Conservation (phyloP, 2,113 vertebrate genomes). For the Festucalex cinctus region DNA sequence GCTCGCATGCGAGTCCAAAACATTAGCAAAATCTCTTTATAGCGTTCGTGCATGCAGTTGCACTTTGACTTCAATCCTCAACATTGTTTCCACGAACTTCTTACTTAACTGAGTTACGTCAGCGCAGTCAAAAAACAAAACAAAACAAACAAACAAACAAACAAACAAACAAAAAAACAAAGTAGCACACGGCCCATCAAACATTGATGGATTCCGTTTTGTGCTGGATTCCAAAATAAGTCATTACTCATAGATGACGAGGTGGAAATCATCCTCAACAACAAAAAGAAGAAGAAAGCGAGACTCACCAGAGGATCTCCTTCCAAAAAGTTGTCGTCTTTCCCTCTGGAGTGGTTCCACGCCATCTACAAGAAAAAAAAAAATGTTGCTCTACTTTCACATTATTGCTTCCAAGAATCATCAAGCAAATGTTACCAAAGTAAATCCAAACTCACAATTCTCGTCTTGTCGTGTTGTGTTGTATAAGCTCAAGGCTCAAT, state of each 20-base stretch:
- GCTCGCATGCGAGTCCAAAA: background rate
- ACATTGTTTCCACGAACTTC: too few relatives aligned
- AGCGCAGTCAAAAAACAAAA: background rate
- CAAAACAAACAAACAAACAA: too few relatives aligned
- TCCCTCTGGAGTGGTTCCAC: slow-evolving; percentile 34
- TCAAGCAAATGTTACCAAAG: background rate
- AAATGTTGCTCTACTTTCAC: slow-evolving; percentile 3
- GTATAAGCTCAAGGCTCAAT: too few relatives aligned
- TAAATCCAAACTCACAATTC: background rate
- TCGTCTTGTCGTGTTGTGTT: too few relatives aligned
- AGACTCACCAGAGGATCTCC: slow-evolving; percentile 42
- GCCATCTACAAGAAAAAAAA: slow-evolving; percentile 39
- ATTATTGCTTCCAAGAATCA: background rate
- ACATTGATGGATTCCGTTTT: slow-evolving; percentile 13
- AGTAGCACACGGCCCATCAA: slow-evolving; percentile 1
- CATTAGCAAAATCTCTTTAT: background rate
- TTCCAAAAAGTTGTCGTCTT: slow-evolving; percentile 48
- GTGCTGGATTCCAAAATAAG: slow-evolving; percentile 3
- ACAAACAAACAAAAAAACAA: too few relatives aligned
- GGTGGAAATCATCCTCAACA: background rate
- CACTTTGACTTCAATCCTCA: too few relatives aligned
- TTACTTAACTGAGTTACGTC: background rate
- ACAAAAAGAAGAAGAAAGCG: slow-evolving; percentile 14
- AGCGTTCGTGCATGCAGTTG: too few relatives aligned
- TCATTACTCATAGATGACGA: slow-evolving; percentile 19